Base-by-base conservation (phyloP, 2,113 vertebrate genomes). In the Eira barbara region DNA sequence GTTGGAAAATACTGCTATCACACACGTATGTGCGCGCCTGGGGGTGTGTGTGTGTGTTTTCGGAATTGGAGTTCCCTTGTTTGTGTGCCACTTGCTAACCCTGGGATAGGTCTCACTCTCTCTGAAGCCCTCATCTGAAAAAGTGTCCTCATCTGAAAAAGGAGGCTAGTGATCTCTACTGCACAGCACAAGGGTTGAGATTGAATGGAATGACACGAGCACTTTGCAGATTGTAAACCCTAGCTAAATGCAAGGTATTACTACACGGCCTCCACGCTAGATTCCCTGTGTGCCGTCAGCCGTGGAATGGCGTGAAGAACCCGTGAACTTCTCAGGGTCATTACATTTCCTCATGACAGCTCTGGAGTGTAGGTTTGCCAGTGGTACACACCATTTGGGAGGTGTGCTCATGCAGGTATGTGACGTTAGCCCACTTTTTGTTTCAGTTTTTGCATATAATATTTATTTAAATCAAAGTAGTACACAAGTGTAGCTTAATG, bases 191-290 rank as follows among this genome's bases (percentile, higher is more conserved):
- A 39, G 29, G 31, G 4, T 34, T 36, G 59, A 59, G 57, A 47
- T 3, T 59, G 45, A n/a, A 21, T 17, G 55, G 55, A 69, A n/a
- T 17, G 31, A 59, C 20, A 4, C 3, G 1, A 18, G 42, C 8
- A 21, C 8, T 2, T 29, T 63, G 42, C 59, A 47, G 49, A 39
- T 45, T 29, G 18, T 20, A 18, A 55, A 49, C 18, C 21, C 8
- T 27, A 0, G 21, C 17, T 12, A 25, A n/a, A 57, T 14, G 55
- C 49, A 1, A 1, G 57, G 3, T 42, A 1, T 6, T 2, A 63
- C 45, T 13, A 0, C 2, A 0, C 20, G 39, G 23, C 23, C 4
- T 2, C 42, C 1, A 0, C 10, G 61, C 11, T 39, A 3, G 34
- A 10, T 52, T 23, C 1, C 0, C 5, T 1, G 4, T 18, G 7